A percentile compares a stretch with the other conserved stretches of the same genome.
Conservation (phyloP, 2,888 invertebrate species). For the Balanococcus diminutus region DNA sequence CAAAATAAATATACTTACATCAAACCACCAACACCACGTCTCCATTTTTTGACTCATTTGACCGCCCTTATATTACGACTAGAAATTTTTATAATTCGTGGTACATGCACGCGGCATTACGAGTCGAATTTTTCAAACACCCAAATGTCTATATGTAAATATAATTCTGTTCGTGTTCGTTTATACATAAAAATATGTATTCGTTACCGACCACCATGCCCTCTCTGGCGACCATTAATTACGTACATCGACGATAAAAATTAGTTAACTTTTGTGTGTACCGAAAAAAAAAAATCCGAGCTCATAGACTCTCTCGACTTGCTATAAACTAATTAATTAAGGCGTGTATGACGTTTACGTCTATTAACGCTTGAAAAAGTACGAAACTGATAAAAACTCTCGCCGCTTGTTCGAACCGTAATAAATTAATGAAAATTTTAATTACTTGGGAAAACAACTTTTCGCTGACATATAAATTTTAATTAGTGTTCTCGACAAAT, state of each 20-base stretch:
- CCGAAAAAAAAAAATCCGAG: neutral
- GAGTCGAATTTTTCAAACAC: neutral
- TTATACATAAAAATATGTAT: neutral
- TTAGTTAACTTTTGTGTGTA: neutral
- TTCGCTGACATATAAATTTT: conserved; percentile 9
- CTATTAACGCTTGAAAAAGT: conserved; percentile 20
- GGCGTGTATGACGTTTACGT: neutral
- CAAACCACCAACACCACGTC: neutral
- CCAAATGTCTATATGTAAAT: neutral
- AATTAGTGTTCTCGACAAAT: neutral
- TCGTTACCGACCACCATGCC: neutral
- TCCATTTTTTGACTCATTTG: neutral
- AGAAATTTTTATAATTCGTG: neutral
- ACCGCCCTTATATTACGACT: conserved; percentile 1
- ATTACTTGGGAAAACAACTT: conserved; percentile 35
- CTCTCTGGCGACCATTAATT: conserved; percentile 9
- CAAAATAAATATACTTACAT: no score
- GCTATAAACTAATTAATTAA: conserved; percentile 23
- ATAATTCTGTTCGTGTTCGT: neutral
- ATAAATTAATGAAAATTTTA: conserved; percentile 38
- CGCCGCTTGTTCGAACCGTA: conserved; percentile 11
- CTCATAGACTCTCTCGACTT: neutral
- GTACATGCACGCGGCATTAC: neutral
- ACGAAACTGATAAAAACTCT: conserved; percentile 29
- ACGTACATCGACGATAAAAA: conserved; percentile 12